phyloP scores from a whole-genome alignment of 1,140 invertebrate genomes.

The Trichoplusia ni region DNA sequence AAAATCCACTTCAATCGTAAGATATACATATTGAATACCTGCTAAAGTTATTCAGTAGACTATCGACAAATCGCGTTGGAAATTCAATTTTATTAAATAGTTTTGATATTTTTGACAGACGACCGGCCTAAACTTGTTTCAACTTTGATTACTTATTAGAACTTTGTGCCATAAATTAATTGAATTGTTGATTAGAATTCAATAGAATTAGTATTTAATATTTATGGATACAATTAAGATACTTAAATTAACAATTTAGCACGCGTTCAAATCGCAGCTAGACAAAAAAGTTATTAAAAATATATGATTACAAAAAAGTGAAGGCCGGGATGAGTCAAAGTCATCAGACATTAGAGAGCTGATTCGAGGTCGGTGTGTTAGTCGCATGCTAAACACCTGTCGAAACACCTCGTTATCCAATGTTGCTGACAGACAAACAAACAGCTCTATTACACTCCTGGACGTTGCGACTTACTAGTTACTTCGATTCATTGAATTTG shows the following conservation, averaged over 20 bases:
- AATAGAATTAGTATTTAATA: neutral
- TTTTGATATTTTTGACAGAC: no score
- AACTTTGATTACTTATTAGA: neutral
- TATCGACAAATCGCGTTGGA: no score
- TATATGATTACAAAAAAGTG: slow-evolving; percentile 54
- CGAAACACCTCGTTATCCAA: slow-evolving; percentile 71
- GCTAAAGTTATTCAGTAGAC: no score
- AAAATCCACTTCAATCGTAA: no score
- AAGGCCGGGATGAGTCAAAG: slow-evolving; percentile 70
- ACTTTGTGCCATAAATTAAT: neutral
- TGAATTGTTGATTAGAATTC: neutral
- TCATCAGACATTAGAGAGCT: slow-evolving; percentile 56
- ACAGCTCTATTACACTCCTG: slow-evolving; percentile 55
- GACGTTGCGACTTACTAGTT: slow-evolving; percentile 27
- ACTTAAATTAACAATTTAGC: neutral
- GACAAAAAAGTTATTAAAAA: slow-evolving; percentile 39
- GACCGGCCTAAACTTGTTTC: slow-evolving; percentile 4
- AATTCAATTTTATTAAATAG: no score
- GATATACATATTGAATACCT: no score
- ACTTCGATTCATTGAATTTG: no score
- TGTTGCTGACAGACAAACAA: slow-evolving; percentile 58
- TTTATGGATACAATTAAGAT: slow-evolving; percentile 11
- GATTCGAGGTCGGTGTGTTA: slow-evolving; percentile 50
- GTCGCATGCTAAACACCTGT: slow-evolving; percentile 67
- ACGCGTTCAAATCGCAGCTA: slow-evolving; percentile 14